These are phyloP conservation scores for Andrena haemorrhoa DNA, from an alignment of 2,888 invertebrate species.

Conservation along the genomic window DNA sequence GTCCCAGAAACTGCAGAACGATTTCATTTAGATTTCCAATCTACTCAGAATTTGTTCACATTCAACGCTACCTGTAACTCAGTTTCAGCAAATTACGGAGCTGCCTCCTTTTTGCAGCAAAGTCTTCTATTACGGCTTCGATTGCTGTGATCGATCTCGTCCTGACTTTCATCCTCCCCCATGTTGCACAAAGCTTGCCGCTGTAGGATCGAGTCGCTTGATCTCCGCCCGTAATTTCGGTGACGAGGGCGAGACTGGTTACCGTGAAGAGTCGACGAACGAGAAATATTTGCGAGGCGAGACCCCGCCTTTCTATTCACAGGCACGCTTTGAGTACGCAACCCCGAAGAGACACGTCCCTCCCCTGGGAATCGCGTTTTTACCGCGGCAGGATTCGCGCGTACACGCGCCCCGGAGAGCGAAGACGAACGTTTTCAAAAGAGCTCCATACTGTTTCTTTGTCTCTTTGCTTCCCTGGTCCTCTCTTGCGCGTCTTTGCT, in stretches of 20 bases:
- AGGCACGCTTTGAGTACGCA: constrained; percentile 12
- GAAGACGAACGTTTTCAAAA: neutral
- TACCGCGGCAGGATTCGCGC: neutral
- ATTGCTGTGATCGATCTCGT: too few species aligned
- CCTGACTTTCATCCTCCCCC: neutral
- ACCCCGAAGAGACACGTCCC: neutral
- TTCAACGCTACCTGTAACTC: too few species aligned
- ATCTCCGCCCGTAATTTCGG: constrained; percentile 22
- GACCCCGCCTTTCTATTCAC: neutral
- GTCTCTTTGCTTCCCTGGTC: neutral
- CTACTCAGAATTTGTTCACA: too few species aligned
- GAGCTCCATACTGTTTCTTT: constrained; percentile 6
- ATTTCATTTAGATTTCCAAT: too few species aligned
- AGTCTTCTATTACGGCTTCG: too few species aligned
- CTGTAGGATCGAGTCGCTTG: constrained; percentile 3
- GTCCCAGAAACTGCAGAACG: too few species aligned
- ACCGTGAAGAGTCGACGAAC: constrained; percentile 21
- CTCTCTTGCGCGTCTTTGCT: neutral
- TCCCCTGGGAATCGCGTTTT: neutral
- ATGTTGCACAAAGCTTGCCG: neutral
- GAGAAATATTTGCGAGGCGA: neutral
- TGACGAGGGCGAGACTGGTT: constrained; percentile 14
- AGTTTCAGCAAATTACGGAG: too few species aligned
- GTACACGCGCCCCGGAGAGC: neutral
- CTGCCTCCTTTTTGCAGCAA: too few species aligned